Evolutionary conservation across 2,888 invertebrate genomes (phyloP), one percentile per base, ranked within the genome.

Genomic region (Globia sparganii): DNA sequence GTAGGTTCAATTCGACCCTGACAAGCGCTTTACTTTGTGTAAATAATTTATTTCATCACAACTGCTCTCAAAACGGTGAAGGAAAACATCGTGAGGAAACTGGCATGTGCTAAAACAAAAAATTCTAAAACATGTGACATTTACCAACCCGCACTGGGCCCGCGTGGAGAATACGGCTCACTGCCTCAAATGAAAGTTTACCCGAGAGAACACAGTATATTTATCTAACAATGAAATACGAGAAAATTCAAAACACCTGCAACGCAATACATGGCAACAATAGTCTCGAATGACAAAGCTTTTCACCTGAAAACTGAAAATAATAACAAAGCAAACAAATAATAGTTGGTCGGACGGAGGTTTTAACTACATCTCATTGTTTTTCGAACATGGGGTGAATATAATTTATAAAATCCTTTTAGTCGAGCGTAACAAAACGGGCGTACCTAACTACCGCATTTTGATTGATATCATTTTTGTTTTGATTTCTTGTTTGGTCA

Each of bases 211-310:
- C 21, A 40, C 25, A 15, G 18, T 49, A n/a, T 58, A 65, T 56
- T 28, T 28, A 64, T 21, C 31, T 46, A 34, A 72, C 62, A 81
- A 64, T 1, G 28, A 75, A 58, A 68, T 62, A 67, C 25, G 18
- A 56, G 31, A 53, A 43, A 61, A 83, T 66, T 59, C 28, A 77
- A 83, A 83, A 83, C 80, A 83, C 73, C 80, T 71, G 68, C 84
- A 73, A 66, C 21, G 49, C 67, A 68, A 56, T 46, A 56, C 64
- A 15, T 4, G 15, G 18, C 67, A 64, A 72, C 82, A 75, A 71
- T 56, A 40, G 75, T 65, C 34, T 75, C 81, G 34, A 65, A 81
- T 82, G 34, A 85, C 82, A 82, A 82, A 82, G 82, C 72, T 70
- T 68, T 70, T 67, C 58, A 49, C 34, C 49, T 81, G 72, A 62